phyloP scores from a whole-genome alignment of 2,797 vertebrate genomes.

The Euphonia xanthogaster region DNA sequence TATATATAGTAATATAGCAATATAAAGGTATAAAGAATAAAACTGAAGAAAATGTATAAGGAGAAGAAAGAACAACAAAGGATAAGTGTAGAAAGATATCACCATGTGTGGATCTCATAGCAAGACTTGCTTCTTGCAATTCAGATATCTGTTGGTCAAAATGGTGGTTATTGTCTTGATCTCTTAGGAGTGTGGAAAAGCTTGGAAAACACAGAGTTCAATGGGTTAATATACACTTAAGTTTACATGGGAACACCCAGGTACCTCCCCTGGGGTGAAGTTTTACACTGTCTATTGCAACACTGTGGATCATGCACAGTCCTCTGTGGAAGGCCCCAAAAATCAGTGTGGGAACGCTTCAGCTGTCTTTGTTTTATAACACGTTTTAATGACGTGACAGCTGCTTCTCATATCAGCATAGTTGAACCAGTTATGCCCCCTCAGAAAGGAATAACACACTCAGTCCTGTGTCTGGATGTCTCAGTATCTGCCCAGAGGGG shows the following conservation, averaged over 20 bases:
- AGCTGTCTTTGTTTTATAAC: neutral
- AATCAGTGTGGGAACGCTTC: neutral
- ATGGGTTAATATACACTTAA: neutral
- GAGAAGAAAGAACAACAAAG: neutral
- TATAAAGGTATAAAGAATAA: neutral
- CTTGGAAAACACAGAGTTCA: neutral
- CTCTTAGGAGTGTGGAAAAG: neutral
- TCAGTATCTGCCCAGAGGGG: neutral
- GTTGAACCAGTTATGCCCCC: neutral
- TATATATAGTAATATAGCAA: neutral
- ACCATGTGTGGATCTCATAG: fast-evolving
- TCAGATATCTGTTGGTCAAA: neutral
- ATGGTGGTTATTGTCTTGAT: neutral
- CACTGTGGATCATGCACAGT: no score
- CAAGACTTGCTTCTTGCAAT: neutral
- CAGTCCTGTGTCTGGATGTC: neutral
- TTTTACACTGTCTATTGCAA: neutral
- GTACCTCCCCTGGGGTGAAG: no score
- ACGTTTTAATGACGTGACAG: fast-evolving
- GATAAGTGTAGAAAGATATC: neutral
- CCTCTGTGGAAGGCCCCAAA: neutral
- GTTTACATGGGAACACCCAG: neutral
- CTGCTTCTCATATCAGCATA: neutral
- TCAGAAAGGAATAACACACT: neutral
- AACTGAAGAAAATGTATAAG: neutral